Evolutionary conservation across 2,888 invertebrate genomes (phyloP), one percentile per base, ranked within the genome.

Genomic region (Agrotis segetum): DNA sequence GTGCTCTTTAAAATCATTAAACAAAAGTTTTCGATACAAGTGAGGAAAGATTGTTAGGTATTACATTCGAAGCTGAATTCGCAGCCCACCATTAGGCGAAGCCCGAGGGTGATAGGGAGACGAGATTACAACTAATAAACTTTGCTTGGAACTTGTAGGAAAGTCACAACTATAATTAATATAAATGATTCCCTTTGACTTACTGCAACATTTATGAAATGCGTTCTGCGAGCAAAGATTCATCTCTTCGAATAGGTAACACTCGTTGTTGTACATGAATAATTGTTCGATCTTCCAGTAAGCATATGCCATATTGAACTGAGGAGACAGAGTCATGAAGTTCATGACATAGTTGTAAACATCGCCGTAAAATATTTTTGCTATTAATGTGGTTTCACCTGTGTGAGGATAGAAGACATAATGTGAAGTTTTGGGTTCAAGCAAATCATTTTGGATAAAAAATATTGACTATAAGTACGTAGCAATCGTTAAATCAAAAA

Each of bases 141-240:
- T 29, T 29, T 29, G 29, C 29, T 29, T 29, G 29, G 29, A 29
- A 29, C 29, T 29, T 29, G 6, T 29, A 29, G 29, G 6, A 29
- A 29, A 29, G 29, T 29, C 6, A 29, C 6, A 29, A 29, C 6
- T 29, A 6, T 29, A 4, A 29, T 5, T 0, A 3, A 29, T 5
- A 4, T 29, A 29, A 3, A 29, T 29, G 29, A 29, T 29, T 29
- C 29, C 40, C 3, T 50, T 7, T 24, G 3, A 76, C 94, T 91
- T 81, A 95, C 95, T 70, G 68, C 95, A 95, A 73, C 95, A 95
- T 83, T 93, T 95, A 80, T 95, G 94, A 11, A 94, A 81, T 11
- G 81, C 87, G 64, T 91, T 92, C 0, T 80, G 71, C 0, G 87
- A 79, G 73, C 95, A 95, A 6, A 93, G 82, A 0, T 92, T 88